Base-by-base conservation (phyloP, 2,113 vertebrate species). In the Brienomyrus longianalis region DNA sequence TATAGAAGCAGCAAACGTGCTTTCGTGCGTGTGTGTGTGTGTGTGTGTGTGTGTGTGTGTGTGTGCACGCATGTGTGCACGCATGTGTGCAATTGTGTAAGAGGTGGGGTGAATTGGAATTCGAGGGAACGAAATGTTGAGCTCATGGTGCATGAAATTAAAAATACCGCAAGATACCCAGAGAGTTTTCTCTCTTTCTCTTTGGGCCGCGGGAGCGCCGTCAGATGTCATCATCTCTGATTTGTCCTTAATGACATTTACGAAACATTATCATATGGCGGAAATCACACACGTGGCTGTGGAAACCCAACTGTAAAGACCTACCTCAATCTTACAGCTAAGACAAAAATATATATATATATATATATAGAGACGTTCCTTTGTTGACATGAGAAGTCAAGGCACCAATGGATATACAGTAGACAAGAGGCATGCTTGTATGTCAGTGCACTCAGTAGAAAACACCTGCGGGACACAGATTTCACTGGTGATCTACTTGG, bases 401-500 rank as follows among this genome's bases (percentile, higher is more conserved):
- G 83, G 48, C 43, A 45, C 77, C 77, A 83, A 15, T 2, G 19
- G 83, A 84, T 48, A n/a, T 47, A 84, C 45, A 84, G 83, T 84
- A 48, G 83, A 80, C 74, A 43, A 19, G 74, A 80, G 74, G 74
- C 74, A 43, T 11, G 83, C 83, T 50, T 85, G n/a, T 27, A 50
- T 86, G 83, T 27, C 45, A 50, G 35, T 35, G 13, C 21, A 11
- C 48, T 43, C 77, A 48, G 89, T 48, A 45, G 52, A 43, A 90
- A 86, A 45, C 39, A 10, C 43, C 83, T 45, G 83, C 3, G 45
- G 83, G 9, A 23, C 77, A 56, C 43, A 84, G 83, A 47, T 84
- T 84, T 48, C 83, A 54, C 47, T 77, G 54, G 27, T 90, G 84
- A 90, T 90, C 85, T 87, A 50, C 85, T 90, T 45, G 56, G 89